Base-by-base conservation (phyloP, 2,797 vertebrate genomes). In the Limnodromus scolopaceus region DNA sequence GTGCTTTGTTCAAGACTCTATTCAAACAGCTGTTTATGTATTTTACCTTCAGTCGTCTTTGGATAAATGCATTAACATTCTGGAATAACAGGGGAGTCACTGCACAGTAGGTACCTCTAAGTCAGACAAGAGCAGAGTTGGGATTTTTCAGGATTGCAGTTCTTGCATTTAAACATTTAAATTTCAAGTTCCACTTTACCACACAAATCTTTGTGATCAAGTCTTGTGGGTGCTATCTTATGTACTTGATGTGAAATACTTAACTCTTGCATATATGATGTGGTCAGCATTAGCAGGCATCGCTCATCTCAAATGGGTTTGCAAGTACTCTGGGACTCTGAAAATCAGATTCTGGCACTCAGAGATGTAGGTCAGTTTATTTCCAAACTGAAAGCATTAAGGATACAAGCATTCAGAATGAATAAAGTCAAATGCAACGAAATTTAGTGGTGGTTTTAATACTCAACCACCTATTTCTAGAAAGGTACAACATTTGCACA, bases 71-170 rank as follows among this genome's bases (percentile, higher is more conserved):
- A 72, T 87, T 84, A 79, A 54, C 16, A n/a, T 10, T 27, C 8
- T 1, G 36, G 12, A 64, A 19, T 57, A 87, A 49, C 13, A 65
- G 24, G 9, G 30, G 68, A 84, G 8, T 79, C 38, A 23, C n/a
- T 82, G 54, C 10, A 45, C 11, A 61, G 36, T 36, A 43, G 54
- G 13, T 63, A 48, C 9, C 15, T 51, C 25, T 46, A 57, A 53
- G 41, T 58, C 61, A 89, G 12, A n/a, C 14, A 66, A 77, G 7
- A 90, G 5, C 3, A 54, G 27, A 66, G 4, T 22, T 8, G 9
- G 0, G 0, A 12, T 39, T 66, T 41, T 43, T 53, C 25, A 65
- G 27, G 48, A 49, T 30, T 27, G 3, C 11, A 49, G 13, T 69
- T 58, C 30, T 69, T 91, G 5, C 7, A 46, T 82, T 69, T 79